Conservation (phyloP, 2,113 vertebrate species). For the Hemibagrus wyckioides region DNA sequence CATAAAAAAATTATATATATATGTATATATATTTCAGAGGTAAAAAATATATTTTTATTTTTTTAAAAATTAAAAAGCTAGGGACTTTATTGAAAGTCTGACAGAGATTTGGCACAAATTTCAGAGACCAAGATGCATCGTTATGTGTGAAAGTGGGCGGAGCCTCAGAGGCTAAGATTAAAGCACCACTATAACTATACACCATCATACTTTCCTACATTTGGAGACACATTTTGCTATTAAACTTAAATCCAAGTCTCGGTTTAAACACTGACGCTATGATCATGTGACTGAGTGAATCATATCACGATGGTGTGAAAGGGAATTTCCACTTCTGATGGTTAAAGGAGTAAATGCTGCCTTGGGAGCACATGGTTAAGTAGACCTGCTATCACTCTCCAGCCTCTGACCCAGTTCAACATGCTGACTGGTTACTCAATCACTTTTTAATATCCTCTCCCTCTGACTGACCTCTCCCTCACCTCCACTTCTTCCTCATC, state of each 20-base stretch:
- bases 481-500: not conserved
- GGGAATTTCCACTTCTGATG: not conserved
- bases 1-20: too few relatives aligned
- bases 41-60: too few relatives aligned
- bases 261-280: not conserved
- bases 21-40: too few relatives aligned
- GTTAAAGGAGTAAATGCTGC: not conserved
- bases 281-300: not conserved
- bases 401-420: constrained; percentile 6
- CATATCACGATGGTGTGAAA: not conserved
- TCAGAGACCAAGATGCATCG: too few relatives aligned
- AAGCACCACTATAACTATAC: not conserved
- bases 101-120: too few relatives aligned
- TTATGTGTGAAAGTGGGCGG: too few relatives aligned
- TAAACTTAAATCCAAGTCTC: not conserved
- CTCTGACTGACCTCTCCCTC: not conserved
- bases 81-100: too few relatives aligned
- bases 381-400: not conserved
- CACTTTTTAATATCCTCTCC: constrained; percentile 15
- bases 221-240: not conserved
- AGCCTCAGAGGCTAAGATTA: too few relatives aligned
- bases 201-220: not conserved
- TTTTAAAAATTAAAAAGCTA: too few relatives aligned
- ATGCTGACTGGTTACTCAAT: constrained; percentile 12
- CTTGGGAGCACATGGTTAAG: not conserved